Evolutionary conservation across 2,888 invertebrate species (phyloP), one percentile per base, ranked within the genome.

Genomic region (Osedax fenrisi): DNA sequence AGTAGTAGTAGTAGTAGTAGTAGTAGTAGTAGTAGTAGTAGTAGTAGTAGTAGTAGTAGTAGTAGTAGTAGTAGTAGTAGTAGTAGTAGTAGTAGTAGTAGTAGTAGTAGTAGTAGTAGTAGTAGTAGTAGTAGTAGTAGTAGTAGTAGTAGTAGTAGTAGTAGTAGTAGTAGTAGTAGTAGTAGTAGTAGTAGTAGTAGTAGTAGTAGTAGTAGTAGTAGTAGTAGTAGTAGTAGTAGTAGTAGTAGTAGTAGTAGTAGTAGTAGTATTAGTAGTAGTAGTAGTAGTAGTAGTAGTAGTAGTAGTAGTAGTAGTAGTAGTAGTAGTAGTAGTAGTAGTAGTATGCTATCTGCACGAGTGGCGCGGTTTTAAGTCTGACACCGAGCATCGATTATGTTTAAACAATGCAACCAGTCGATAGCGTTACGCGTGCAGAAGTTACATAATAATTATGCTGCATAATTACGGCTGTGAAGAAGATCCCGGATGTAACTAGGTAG

Each of bases 1-100:
- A 56, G 56, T 56, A 56, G 56, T 56, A 56, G 56, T 56, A 56
- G 56, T 56, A 56, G 56, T 56, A 56, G 56, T 56, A 56, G 56
- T 56, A 56, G 56, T 56, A 56, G 56, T 56, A 56, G 56, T 56
- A 56, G 17, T 56, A 17, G 56, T 56, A 56, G 10, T 17, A 56
- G 10, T 17, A 13, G 56, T 56, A 56, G 56, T 56, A 56, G 56
- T 56, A 56, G 56, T 56, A 56, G 56, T 13, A 56, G 56, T 56
- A 56, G 56, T 56, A 56, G 56, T 56, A 56, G 56, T 56, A 56
- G 56, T 56, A 56, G 56, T 56, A 56, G 56, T 56, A 56, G 56
- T 56, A 56, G 56, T 56, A 56, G 56, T 56, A 56, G 56, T 56
- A 56, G 56, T 56, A 56, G 56, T 56, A 56, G 56, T 56, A 56